Conservation (phyloP, 2,113 vertebrate species). For the Pseudopipra pipra region DNA sequence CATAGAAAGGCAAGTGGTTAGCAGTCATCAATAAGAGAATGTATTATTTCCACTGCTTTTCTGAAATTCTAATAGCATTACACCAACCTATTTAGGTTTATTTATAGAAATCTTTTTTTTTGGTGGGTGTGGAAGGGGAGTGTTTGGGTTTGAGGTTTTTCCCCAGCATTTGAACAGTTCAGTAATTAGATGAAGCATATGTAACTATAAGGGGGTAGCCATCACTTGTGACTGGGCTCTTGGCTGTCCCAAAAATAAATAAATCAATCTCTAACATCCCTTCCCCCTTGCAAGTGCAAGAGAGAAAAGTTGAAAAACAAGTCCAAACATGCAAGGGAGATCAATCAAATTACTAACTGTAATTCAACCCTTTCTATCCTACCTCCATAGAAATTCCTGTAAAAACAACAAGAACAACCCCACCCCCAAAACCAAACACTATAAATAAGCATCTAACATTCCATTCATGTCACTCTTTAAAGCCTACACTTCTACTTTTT, state of each 20-base stretch:
- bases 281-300: not conserved
- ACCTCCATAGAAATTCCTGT: not conserved
- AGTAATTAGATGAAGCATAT: not conserved
- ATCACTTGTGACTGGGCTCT: not conserved
- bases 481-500: not conserved
- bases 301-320: not conserved
- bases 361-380: not conserved
- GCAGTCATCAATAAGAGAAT: not conserved
- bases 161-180: not conserved
- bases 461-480: not conserved
- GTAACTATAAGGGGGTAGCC: not conserved
- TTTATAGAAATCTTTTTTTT: not conserved
- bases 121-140: rapidly evolving
- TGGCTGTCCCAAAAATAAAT: not conserved
- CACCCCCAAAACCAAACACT: not conserved
- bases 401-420: not conserved
- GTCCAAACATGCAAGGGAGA: not conserved
- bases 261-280: not conserved
- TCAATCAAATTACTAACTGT: not conserved
- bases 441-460: not conserved
- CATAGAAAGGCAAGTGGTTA: not conserved
- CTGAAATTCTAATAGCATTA: not conserved
- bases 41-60: not conserved
- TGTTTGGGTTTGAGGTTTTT: not conserved
- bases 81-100: not conserved